Evolutionary conservation across 2,113 vertebrate species (phyloP), one percentile per base, ranked within the genome.

Genomic region (Tringa solitaria): DNA sequence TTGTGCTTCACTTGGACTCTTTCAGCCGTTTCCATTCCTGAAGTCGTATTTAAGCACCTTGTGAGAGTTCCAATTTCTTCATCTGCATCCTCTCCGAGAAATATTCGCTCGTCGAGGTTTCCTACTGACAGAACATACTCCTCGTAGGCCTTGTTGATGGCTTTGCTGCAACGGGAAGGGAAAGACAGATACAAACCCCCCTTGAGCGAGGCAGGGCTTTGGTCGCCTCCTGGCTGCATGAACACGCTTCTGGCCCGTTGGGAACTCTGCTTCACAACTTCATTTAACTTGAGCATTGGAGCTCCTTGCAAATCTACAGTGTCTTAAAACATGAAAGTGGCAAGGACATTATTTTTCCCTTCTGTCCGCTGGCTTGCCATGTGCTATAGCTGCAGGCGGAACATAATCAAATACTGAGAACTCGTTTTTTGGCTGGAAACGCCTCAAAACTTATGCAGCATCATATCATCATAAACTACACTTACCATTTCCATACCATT

Each of bases 91-190:
- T 99, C 99, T 1, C 99, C 99, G 5, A 99, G 98, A 96, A 99
- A 99, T 90, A 99, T 98, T 64, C 99, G 96, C 96, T 99, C 99
- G 74, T 99, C 99, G 14, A 99, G 97, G 60, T 98, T 98, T 48
- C 99, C 99, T 15, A 98, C 98, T 9, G 99, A 98, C 90, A 99
- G 79, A 8, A 99, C 97, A 12, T 99, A 99, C 85, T 99, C 99
- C 89, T 99, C 99, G 5, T 99, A 99, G 45, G 98, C 98, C 46
- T 99, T 99, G 93, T 98, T 99, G 96, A 99, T 98, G 89, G 99
- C 98, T 97, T 99, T 97, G 69, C 99, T 99, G 50, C 4, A 90
- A 45, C 10, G 72, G 13, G 80, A 75, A 74, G 41, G 39, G 60
- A 63, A 35, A 64, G 24, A 61, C 22, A 85, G 46, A 69, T 13